phyloP scores from a whole-genome alignment of 2,888 invertebrate species.

The Melinaea menophilus region DNA sequence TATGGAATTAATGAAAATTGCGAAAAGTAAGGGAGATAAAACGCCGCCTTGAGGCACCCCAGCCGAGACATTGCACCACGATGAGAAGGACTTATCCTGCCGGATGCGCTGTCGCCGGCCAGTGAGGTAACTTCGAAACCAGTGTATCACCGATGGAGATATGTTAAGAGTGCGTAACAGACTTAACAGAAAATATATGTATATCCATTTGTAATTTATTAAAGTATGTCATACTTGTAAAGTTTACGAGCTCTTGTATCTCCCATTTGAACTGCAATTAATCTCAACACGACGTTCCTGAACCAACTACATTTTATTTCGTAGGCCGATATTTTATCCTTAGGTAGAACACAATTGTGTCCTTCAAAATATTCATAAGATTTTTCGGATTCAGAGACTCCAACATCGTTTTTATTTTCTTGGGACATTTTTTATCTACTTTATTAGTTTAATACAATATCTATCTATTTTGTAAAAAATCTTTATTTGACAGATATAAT shows the following conservation, averaged over 20 bases:
- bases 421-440: slow-evolving; percentile 13
- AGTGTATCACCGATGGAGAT: too few relatives aligned
- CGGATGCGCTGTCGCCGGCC: too few relatives aligned
- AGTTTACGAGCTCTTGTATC: slow-evolving; percentile 50
- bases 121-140: too few relatives aligned
- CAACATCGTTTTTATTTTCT: slow-evolving; percentile 10
- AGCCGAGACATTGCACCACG: too few relatives aligned
- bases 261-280: slow-evolving; percentile 39
- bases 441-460: too few relatives aligned
- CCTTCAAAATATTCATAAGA: slow-evolving; percentile 46
- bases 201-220: not conserved
- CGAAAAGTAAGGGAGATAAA: too few relatives aligned
- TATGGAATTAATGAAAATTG: too few relatives aligned
- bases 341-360: slow-evolving; percentile 45
- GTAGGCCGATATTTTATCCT: slow-evolving; percentile 38
- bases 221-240: slow-evolving; percentile 42
- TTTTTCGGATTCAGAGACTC: slow-evolving; percentile 21
- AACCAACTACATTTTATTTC: slow-evolving; percentile 35
- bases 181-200: too few relatives aligned
- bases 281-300: slow-evolving; percentile 36
- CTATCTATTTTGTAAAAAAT: slow-evolving; percentile 6
- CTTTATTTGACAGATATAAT: slow-evolving; percentile 7
- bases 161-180: too few relatives aligned
- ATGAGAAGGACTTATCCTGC: too few relatives aligned
- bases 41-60: too few relatives aligned